These are phyloP conservation scores for Procambarus clarkii DNA, from an alignment of 1,140 invertebrate species.

Conservation along the genomic window DNA sequence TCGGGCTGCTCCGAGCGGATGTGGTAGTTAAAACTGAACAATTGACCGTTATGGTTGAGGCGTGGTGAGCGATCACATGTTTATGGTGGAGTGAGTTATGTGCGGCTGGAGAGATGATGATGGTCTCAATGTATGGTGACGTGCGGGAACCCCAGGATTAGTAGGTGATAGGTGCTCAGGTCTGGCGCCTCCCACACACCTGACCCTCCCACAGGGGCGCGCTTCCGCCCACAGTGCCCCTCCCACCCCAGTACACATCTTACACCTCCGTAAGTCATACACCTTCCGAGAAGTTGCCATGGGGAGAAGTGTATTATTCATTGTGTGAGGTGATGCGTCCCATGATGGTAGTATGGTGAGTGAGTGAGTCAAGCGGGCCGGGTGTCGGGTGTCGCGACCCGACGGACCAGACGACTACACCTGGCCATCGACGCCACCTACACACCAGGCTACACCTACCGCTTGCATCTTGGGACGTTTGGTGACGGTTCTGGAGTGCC, in stretches of 20 bases:
- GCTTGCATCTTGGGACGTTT: slow-evolving; percentile 67
- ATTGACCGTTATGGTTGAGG: too few species aligned
- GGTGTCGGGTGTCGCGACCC: slow-evolving; percentile 34
- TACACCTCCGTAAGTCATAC: background rate
- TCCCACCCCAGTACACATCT: background rate
- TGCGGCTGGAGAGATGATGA: too few species aligned
- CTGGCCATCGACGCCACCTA: background rate
- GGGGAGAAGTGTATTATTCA: background rate
- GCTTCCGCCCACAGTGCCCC: background rate
- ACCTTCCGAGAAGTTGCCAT: background rate
- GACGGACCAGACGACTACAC: background rate
- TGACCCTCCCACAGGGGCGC: slow-evolving; percentile 5
- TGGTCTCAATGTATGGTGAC: too few species aligned
- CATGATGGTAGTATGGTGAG: slow-evolving; percentile 9
- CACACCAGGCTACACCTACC: slow-evolving; percentile 55
- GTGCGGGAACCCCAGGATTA: too few species aligned
- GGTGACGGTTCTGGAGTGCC: slow-evolving; percentile 55
- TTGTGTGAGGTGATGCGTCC: background rate
- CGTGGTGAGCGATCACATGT: too few species aligned
- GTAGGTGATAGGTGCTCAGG: slow-evolving; percentile 10
- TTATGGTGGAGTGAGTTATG: too few species aligned
- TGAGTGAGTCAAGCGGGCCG: background rate
- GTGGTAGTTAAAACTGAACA: too few species aligned
- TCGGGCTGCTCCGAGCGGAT: too few species aligned
- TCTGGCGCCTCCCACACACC: slow-evolving; percentile 12